phyloP scores from a whole-genome alignment of 2,113 vertebrate species.

The Lophotis ruficrista region DNA sequence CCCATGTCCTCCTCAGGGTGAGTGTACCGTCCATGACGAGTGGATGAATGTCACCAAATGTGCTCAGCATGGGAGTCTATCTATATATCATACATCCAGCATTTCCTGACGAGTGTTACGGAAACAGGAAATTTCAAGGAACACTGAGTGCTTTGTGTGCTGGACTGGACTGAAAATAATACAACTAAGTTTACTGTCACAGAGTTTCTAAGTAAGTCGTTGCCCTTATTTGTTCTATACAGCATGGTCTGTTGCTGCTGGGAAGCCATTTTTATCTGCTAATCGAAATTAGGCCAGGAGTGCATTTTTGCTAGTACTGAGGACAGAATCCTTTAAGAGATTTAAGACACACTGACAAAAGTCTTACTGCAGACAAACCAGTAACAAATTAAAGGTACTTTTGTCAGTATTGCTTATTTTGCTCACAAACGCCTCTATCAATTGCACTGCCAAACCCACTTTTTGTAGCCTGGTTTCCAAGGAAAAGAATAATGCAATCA shows the following conservation, averaged over 20 bases:
- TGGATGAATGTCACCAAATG: not conserved
- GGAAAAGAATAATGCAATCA: not conserved
- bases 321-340: not conserved
- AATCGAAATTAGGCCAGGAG: not conserved
- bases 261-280: not conserved
- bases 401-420: not conserved
- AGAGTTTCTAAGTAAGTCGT: not conserved
- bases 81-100: not conserved
- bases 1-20: accelerated
- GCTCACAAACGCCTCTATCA: not conserved
- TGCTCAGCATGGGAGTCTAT: not conserved
- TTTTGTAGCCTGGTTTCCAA: not conserved
- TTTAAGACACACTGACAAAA: not conserved
- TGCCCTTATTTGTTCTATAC: not conserved
- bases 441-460: not conserved
- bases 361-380: not conserved
- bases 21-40: not conserved
- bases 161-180: not conserved
- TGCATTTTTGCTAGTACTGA: not conserved
- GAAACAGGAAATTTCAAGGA: constrained; percentile 16
- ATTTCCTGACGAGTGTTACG: not conserved
- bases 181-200: not conserved
- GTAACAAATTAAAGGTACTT: not conserved
- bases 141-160: not conserved
- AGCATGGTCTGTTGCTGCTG: not conserved